phyloP scores from a whole-genome alignment of 2,113 vertebrate genomes.

The Corynorhinus townsendii region DNA sequence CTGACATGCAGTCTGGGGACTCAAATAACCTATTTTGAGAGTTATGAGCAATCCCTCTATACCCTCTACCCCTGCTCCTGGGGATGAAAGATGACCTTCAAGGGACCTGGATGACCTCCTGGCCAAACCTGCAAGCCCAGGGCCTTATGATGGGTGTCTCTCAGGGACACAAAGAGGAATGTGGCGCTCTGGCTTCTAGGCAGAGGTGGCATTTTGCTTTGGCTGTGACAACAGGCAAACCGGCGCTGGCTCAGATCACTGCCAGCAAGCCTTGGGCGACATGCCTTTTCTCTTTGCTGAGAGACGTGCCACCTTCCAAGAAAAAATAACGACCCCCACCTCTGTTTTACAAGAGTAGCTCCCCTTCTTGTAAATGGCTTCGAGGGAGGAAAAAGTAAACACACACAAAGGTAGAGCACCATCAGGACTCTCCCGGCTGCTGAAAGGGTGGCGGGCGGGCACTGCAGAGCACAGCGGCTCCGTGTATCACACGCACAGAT shows the following conservation, averaged over 20 bases:
- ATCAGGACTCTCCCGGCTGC: not conserved
- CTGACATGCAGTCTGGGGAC: not conserved
- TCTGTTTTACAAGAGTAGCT: slow-evolving; percentile 40
- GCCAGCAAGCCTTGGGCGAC: slow-evolving; percentile 69
- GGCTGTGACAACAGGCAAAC: slow-evolving; percentile 74
- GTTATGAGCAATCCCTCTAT: not conserved
- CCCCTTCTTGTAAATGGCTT: slow-evolving; percentile 35
- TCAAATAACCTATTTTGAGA: not conserved
- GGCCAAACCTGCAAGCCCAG: not conserved
- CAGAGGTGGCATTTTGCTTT: slow-evolving; percentile 77
- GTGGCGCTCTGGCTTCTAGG: slow-evolving; percentile 67
- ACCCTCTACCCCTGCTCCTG: not conserved
- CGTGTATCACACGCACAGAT: not conserved
- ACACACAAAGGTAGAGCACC: slow-evolving; percentile 34
- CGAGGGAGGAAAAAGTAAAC: slow-evolving; percentile 9
- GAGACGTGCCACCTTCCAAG: slow-evolving; percentile 72
- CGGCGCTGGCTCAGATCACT: slow-evolving; percentile 63
- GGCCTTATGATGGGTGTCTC: not conserved
- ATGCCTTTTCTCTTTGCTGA: slow-evolving; percentile 72
- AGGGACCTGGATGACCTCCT: not conserved
- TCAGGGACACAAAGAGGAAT: slow-evolving; percentile 59
- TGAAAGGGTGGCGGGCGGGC: not conserved
- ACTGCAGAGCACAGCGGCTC: not conserved
- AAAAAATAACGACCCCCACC: not conserved
- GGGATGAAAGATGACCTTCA: not conserved